Base-by-base conservation (phyloP, 2,113 vertebrate genomes). In the Catagonus wagneri region DNA sequence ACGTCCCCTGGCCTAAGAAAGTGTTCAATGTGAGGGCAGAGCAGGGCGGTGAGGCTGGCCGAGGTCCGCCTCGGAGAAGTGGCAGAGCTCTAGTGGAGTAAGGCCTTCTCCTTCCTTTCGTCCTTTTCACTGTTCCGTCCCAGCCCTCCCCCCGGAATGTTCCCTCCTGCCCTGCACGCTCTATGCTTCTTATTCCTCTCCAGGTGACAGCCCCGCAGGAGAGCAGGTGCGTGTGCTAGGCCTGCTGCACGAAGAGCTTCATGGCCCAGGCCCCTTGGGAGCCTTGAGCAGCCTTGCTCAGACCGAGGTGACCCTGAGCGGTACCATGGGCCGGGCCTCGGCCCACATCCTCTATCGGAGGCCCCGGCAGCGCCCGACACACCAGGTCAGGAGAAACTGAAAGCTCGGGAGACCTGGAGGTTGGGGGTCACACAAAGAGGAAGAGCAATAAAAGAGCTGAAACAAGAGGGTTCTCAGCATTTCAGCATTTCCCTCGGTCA, bases 211-310 rank as follows among this genome's bases (percentile, higher is more conserved):
- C 75, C 32, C 89, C 94, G 87, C 66, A 71, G 94, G 90, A 94
- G 81, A 86, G 98, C 99, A 93, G 36, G 96, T 98, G 78, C 97
- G 74, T 85, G 98, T 99, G 36, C 94, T 99, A 29, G 98, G 97
- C 16, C 98, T 99, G 22, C 98, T 99, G 13, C 99, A 99, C 39
- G 95, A 97, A 65, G 99, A 99, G 80, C 97, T 99, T 95, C 99
- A 99, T 83, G 98, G 98, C 22, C 98, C 95, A 3, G 99, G 98
- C 1, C 97, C 98, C 19, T 68, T 98, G 56, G 98, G 97, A 75
- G 98, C 98, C 15, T 9, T 99, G 61, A 88, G 83, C 76, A 75
- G 76, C 68, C 83, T 97, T 58, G 94, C 97, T 25, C 86, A 94
- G 54, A 14, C 75, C 1, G 76, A 96, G 29, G 87, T 97, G 85